Evolutionary conservation across 1,140 invertebrate genomes (phyloP), one percentile per base, ranked within the genome.

Genomic region (Planococcus citri): DNA sequence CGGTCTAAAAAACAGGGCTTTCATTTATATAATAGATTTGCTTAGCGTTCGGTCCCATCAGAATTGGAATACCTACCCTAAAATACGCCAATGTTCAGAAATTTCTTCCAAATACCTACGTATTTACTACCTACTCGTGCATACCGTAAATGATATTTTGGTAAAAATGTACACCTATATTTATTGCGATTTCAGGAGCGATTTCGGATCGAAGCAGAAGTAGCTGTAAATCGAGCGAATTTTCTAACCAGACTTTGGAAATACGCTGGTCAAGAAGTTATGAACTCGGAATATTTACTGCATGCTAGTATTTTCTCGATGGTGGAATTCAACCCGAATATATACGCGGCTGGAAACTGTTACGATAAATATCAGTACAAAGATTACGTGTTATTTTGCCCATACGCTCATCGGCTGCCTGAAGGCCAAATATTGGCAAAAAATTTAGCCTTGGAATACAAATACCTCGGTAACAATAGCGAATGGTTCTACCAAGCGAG

Each of bases 401-500:
- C 94, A 0, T 96, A 92, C 75, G 92, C 92, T 1, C 92, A 95
- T 77, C 83, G 93, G 2, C 78, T 94, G 57, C 91, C 91, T n/a
- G 85, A 94, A 75, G 92, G 92, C 0, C 85, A 85, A 4, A 87
- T 95, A 69, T 83, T 95, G 27, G 93, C 92, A 0, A 95, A 95
- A 77, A 92, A 96, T 78, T 81, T 96, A 60, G 90, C 93, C 0
- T 85, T 91, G 38, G 89, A 94, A 78, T 97, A 97, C 80, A 91
- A 95, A 78, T 96, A 96, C 78, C 81, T 94, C 72, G 89, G 85
- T 76, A 92, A 94, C 75, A 90, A 87, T 69, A 94, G 91, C 24
- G 93, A 95, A 78, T 96, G 92, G 92, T 97, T 95, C 79, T 92
- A 88, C 79, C 90, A 91, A 38, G 92, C 93, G 0, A 83, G 91